Evolutionary conservation across 2,797 vertebrate species (phyloP).

Genomic region (Ctenosaura bakeri): DNA sequence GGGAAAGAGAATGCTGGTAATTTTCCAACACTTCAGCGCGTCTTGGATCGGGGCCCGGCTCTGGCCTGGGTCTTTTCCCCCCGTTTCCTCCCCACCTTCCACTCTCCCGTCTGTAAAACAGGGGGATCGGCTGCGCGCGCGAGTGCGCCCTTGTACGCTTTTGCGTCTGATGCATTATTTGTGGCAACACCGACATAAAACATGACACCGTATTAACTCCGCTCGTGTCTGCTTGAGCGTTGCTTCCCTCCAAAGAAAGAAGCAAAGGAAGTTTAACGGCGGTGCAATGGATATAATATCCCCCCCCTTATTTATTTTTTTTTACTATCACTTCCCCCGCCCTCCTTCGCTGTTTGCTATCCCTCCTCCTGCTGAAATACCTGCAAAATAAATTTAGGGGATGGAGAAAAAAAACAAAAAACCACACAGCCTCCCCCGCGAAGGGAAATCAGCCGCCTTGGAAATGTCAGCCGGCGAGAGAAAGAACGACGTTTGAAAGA

Average conservation of each 20-base stretch:
- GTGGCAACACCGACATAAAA: conserved; percentile 28
- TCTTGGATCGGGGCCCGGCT: no score
- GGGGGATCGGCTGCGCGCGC: neutral
- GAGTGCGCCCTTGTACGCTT: neutral
- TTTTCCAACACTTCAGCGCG: no score
- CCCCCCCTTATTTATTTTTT: neutral
- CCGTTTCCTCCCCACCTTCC: neutral
- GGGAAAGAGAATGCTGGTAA: no score
- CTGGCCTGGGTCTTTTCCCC: neutral
- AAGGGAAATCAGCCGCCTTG: conserved; percentile 27
- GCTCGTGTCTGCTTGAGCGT: neutral
- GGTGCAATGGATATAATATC: no score
- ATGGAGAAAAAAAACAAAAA: no score
- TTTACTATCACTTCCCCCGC: neutral
- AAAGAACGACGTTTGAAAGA: conserved; percentile 17
- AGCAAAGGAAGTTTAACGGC: neutral
- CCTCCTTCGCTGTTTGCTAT: neutral
- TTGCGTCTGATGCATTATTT: conserved; percentile 22
- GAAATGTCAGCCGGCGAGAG: neutral
- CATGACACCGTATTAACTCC: conserved; percentile 23
- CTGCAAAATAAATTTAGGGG: neutral
- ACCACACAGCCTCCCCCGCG: neutral
- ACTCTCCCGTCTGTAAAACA: no score
- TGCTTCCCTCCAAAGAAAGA: neutral
- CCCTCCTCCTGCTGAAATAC: neutral